Evolutionary conservation across 2,888 invertebrate genomes (phyloP).

Genomic region (Ormia ochracea): DNA sequence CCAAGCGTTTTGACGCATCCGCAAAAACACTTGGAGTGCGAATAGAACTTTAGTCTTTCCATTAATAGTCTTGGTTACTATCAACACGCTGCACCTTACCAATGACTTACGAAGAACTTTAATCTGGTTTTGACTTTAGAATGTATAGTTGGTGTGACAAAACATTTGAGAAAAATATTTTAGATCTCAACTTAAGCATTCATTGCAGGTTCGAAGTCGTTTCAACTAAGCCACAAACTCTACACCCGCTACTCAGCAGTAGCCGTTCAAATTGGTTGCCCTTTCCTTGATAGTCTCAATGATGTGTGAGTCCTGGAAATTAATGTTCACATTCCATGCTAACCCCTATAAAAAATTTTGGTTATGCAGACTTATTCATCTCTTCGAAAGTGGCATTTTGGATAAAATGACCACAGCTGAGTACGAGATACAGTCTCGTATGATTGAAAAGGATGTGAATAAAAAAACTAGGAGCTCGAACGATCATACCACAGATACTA

Average conservation of each 20-base stretch:
- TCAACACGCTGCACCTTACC: too few relatives aligned
- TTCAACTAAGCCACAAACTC: conserved; percentile 86
- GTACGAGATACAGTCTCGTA: conserved; percentile 83
- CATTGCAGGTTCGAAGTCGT: conserved; percentile 70
- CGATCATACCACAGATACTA: background rate
- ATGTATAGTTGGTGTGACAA: too few relatives aligned
- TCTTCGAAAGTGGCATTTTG: conserved; percentile 86
- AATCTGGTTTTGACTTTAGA: too few relatives aligned
- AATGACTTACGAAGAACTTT: too few relatives aligned
- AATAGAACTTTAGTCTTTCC: too few relatives aligned
- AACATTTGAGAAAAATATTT: too few relatives aligned
- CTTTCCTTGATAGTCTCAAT: conserved; percentile 85
- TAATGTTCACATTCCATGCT: background rate
- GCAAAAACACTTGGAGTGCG: too few relatives aligned
- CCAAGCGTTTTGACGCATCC: too few relatives aligned
- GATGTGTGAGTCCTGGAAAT: conserved; percentile 79
- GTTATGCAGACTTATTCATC: conserved; percentile 81
- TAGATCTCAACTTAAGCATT: too few relatives aligned
- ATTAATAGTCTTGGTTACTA: too few relatives aligned
- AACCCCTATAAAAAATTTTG: too few relatives aligned
- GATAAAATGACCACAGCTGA: conserved; percentile 87
- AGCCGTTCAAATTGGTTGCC: conserved; percentile 86
- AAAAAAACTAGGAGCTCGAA: conserved; percentile 41
- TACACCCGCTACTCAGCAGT: conserved; percentile 88
- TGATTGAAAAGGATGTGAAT: conserved; percentile 70